Percentiles rank a stretch among this genome's conserved stretches.
Conservation (phyloP, 1,140 invertebrate genomes). For the Latrodectus geometricus region DNA sequence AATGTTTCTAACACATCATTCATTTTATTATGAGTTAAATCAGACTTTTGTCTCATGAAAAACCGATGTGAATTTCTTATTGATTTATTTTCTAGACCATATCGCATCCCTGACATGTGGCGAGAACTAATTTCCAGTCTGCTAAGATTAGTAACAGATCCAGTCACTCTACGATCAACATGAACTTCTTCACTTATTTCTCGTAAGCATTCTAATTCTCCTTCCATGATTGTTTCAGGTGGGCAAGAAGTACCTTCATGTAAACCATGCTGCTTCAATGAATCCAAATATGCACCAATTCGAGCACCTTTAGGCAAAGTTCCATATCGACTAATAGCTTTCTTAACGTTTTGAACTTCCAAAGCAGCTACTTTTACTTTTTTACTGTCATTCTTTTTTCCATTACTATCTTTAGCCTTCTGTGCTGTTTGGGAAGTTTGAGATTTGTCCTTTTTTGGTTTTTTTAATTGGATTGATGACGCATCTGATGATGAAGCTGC, state of each 20-base stretch:
- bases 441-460: slow-evolving; percentile 54
- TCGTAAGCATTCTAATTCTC: slow-evolving; percentile 46
- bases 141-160: slow-evolving; percentile 46
- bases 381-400: slow-evolving; percentile 61
- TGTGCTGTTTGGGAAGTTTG: slow-evolving; percentile 11
- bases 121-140: slow-evolving; percentile 48
- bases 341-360: slow-evolving; percentile 96
- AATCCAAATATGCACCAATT: slow-evolving; percentile 95
- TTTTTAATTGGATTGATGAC: slow-evolving; percentile 48
- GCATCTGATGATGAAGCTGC: slow-evolving; percentile 49
- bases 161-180: slow-evolving; percentile 50
- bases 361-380: slow-evolving; percentile 84
- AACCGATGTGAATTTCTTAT: slow-evolving; percentile 60
- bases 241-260: slow-evolving; percentile 72
- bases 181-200: slow-evolving; percentile 54
- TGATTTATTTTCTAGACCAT: slow-evolving; percentile 52
- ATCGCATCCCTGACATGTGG: slow-evolving; percentile 50
- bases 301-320: slow-evolving; percentile 94
- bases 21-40: slow-evolving; percentile 67
- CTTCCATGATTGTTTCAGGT: slow-evolving; percentile 52
- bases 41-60: slow-evolving; percentile 70
- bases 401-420: slow-evolving; percentile 49
- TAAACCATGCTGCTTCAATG: slow-evolving; percentile 83
- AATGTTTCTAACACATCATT: slow-evolving; percentile 57
- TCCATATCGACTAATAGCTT: slow-evolving; percentile 96